Evolutionary conservation across 2,113 vertebrate genomes (phyloP), one percentile per base, ranked within the genome.

Genomic region (Gobius niger): DNA sequence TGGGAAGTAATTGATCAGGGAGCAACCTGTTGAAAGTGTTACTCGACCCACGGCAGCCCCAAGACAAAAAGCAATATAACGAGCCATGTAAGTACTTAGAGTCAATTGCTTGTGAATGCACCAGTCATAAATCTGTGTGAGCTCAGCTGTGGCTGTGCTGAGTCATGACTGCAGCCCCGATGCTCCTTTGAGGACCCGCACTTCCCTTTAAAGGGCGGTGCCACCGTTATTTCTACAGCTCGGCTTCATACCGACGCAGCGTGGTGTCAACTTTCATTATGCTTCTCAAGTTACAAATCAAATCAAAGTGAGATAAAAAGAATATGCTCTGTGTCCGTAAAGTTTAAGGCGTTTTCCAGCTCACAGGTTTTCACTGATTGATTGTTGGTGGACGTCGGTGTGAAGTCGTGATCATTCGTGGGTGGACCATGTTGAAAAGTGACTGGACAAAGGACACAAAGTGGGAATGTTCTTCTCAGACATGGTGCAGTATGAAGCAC

Each of bases 311-410:
- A 94, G 57, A 67, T 19, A 46, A 93, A 42, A 64, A 75, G 42
- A 82, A 72, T 88, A 96, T 94, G 94, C 95, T 96, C 96, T 95
- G 95, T 96, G 96, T 98, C 95, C 93, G 70, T 94, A 94, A 94
- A 80, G 82, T 95, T 98, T 99, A 99, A 99, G 97, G 97, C 97
- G 96, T 94, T 96, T 96, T 94, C 61, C 95, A 98, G 95, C 95
- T 98, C 95, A 93, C 94, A 95, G 97, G 95, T 96, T 89, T 85
- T 79, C 87, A 82, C 85, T 88, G 69, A 82, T 91, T 88, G 81
- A 69, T 84, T 77, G 60, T 85, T 77, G 82, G 78, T 86, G 83
- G 84, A 82, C 24, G 66, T 81, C 68, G 54, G 70, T 67, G 81
- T 59, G 69, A 76, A 63, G 75, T 77, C 44, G 73, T 78, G 80